phyloP scores from a whole-genome alignment of 2,113 vertebrate genomes.

The Orientallactaga bullata region DNA sequence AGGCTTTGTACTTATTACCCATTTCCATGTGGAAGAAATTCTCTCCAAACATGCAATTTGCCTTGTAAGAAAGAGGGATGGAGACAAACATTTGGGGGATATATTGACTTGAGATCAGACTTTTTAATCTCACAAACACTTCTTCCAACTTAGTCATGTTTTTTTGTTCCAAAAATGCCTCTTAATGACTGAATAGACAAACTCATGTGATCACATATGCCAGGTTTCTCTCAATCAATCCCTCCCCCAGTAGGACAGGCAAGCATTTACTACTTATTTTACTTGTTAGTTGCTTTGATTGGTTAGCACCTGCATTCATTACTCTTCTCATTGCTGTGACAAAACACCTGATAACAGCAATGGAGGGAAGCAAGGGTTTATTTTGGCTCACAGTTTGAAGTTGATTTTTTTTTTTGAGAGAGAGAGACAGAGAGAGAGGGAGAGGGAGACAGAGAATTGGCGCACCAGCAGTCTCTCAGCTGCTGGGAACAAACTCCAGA shows the following conservation, averaged over 20 bases:
- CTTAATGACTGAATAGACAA: not conserved
- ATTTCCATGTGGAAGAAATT: not conserved
- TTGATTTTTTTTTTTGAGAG: too few species aligned
- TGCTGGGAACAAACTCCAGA: too few species aligned
- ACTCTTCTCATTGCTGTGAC: not conserved
- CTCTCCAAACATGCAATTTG: not conserved
- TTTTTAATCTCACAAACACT: conserved; percentile 18
- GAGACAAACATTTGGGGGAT: not conserved
- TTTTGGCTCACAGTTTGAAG: not conserved
- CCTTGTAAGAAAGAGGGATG: not conserved
- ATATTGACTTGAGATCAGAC: not conserved
- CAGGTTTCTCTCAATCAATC: not conserved
- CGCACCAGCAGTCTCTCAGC: too few species aligned
- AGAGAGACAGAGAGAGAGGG: too few species aligned
- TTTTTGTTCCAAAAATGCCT: not conserved
- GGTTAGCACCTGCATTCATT: not conserved
- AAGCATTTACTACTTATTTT: not conserved
- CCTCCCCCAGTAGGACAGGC: too few species aligned
- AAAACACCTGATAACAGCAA: not conserved
- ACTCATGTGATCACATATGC: not conserved
- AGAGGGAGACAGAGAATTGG: too few species aligned
- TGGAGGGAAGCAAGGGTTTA: not conserved
- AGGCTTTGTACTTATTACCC: not conserved
- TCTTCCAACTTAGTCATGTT: not conserved
- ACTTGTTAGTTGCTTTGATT: not conserved